Base-by-base conservation (phyloP, 2,797 vertebrate species). In the Psittacula derbiana region DNA sequence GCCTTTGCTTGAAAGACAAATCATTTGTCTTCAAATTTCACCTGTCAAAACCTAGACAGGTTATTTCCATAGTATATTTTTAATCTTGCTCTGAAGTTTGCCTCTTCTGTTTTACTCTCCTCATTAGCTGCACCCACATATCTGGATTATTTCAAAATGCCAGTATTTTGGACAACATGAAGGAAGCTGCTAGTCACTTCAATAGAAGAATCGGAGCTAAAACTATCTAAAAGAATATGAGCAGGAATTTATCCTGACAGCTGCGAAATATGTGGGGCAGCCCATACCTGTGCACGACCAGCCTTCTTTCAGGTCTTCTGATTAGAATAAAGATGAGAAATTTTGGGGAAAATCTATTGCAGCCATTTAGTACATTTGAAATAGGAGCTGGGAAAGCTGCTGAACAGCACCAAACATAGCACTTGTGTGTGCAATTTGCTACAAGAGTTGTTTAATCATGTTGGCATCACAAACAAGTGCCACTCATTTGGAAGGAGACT, bases 11-110 rank as follows among this genome's bases (percentile, higher is more conserved):
- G 70, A 96, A 95, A 96, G 91, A 95, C 75, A 92, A 94, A 96
- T 96, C 91, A 95, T 94, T 96, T 96, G 95, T 94, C 95, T 95
- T 96, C 88, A 96, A 94, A 95, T 95, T 96, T 96, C 64, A 89
- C 92, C 90, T 92, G 82, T 95, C 94, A 96, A 95, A 94, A 88
- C 66, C 91, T 28, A 86, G 87, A 88, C 70, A 66, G 79, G 76
- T 74, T 95, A 94, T 95, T 96, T 96, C 96, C 94, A 93, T 80
- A 83, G 85, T 58, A 80, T 89, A 86, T 96, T 95, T 96, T 95
- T 91, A 97, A 96, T 96, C 93, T 94, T 94, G 64, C 75, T 92
- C 83, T 82, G 50, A 95, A 93, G 79, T 96, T 96, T 94, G 78
- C 50, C 80, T 88, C 67, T 91, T 92, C 64, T 93, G 66, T 91